A percentile compares a stretch with the other conserved stretches of the same genome.
phyloP scores from a whole-genome alignment of 2,113 vertebrate species.

The Sinocyclocheilus rhinocerous region DNA sequence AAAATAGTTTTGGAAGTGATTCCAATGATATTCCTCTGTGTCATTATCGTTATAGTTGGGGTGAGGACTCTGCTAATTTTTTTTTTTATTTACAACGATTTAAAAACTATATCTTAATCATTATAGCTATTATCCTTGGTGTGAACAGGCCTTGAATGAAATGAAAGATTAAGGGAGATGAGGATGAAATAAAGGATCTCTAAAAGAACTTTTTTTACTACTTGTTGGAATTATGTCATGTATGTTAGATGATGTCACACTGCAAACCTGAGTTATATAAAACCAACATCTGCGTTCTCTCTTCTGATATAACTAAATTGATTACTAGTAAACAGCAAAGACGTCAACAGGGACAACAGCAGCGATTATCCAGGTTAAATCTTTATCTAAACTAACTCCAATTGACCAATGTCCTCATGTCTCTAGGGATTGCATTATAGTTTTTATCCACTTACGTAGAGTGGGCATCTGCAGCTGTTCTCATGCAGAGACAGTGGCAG shows the following conservation, averaged over 20 bases:
- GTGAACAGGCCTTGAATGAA: too few species aligned
- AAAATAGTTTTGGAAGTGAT: too few species aligned
- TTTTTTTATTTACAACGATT: too few species aligned
- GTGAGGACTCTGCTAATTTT: too few species aligned
- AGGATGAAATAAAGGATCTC: too few species aligned
- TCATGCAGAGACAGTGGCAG: slow-evolving; percentile 39
- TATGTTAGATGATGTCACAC: background rate
- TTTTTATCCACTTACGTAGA: slow-evolving; percentile 79
- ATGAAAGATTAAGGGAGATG: too few species aligned
- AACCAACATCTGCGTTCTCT: background rate
- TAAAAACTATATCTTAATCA: too few species aligned
- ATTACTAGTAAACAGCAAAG: slow-evolving; percentile 31
- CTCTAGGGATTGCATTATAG: slow-evolving; percentile 71
- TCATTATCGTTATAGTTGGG: too few species aligned
- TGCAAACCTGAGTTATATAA: background rate
- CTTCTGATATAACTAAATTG: slow-evolving; percentile 8
- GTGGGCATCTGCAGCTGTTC: slow-evolving; percentile 75
- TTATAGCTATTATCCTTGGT: too few species aligned
- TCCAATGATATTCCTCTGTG: too few species aligned
- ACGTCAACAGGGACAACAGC: slow-evolving; percentile 51
- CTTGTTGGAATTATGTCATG: too few species aligned
- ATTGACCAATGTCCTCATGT: slow-evolving; percentile 69
- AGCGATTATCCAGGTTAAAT: slow-evolving; percentile 75
- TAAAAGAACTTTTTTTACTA: too few species aligned
- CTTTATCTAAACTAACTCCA: slow-evolving; percentile 75